Evolutionary conservation across 2,888 invertebrate species (phyloP).

Genomic region (Leptinotarsa peninsularis): DNA sequence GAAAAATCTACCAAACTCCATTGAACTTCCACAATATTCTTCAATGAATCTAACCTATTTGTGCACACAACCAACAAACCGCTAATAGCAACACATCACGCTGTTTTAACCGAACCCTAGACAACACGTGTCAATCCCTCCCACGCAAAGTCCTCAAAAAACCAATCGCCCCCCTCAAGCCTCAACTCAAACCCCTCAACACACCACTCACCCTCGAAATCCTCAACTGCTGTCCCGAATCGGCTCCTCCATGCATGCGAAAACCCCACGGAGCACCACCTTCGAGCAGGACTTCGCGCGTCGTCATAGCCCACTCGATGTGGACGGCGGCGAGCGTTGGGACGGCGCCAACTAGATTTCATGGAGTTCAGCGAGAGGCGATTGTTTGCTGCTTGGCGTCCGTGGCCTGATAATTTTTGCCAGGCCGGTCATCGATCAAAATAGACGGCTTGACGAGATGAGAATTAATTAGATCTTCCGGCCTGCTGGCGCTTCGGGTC

Average conservation of each 20-base stretch:
- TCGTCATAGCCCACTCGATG: constrained; percentile 70
- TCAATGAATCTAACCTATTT: no score
- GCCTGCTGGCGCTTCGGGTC: constrained; percentile 25
- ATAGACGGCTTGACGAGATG: constrained; percentile 42
- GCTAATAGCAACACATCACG: not conserved
- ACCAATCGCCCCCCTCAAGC: not conserved
- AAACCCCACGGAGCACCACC: constrained; percentile 92
- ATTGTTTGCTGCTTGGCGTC: constrained; percentile 28
- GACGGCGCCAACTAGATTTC: constrained; percentile 52
- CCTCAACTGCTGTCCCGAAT: constrained; percentile 81
- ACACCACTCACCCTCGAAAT: constrained; percentile 79
- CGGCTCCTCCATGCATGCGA: constrained; percentile 87
- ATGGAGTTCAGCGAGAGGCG: constrained; percentile 27
- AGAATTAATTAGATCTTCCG: constrained; percentile 27
- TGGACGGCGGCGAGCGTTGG: constrained; percentile 48
- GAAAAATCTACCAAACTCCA: no score
- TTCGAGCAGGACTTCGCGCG: constrained; percentile 78
- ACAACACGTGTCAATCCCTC: not conserved
- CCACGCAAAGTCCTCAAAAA: not conserved
- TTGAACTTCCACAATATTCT: no score
- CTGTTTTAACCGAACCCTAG: no score
- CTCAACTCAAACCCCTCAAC: not conserved
- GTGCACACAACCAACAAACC: no score
- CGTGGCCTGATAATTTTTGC: constrained; percentile 29
- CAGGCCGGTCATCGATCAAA: constrained; percentile 52